A percentile compares a stretch with the other conserved stretches of the same genome.
These are phyloP conservation scores for Phaedon cochleariae DNA, from an alignment of 2,888 invertebrate genomes.

Conservation along the genomic window DNA sequence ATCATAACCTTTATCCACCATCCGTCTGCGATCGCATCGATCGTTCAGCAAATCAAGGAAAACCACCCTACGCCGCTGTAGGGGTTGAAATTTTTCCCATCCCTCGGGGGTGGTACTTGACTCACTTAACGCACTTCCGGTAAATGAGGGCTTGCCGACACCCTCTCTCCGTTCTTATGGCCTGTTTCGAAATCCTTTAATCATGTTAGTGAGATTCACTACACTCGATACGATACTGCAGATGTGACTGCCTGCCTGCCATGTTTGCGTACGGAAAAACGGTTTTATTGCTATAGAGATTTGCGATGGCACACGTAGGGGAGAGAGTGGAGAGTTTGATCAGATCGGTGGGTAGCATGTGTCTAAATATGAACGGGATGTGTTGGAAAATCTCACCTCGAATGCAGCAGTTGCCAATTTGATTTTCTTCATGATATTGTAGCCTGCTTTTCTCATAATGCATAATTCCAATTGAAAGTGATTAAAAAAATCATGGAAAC, in stretches of 20 bases:
- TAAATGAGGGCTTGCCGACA: constrained; percentile 52
- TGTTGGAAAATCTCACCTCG: too few relatives aligned
- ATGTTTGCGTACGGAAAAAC: constrained; percentile 18
- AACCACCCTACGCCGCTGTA: constrained; percentile 18
- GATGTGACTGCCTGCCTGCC: constrained; percentile 17
- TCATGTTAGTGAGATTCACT: constrained; percentile 46
- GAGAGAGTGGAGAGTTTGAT: neutral
- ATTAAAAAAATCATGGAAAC: too few relatives aligned
- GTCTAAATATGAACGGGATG: neutral
- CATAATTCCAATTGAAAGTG: too few relatives aligned
- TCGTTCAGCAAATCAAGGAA: too few relatives aligned
- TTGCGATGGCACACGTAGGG: neutral
- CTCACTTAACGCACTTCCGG: constrained; percentile 47
- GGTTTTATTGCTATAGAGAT: constrained; percentile 18
- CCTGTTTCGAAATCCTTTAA: constrained; percentile 54
- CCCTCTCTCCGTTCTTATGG: constrained; percentile 42
- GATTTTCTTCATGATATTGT: too few relatives aligned
- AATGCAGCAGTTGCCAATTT: too few relatives aligned
- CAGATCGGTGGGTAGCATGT: neutral
- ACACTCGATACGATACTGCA: constrained; percentile 36
- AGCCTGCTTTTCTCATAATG: too few relatives aligned
- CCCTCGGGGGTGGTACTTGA: constrained; percentile 45
- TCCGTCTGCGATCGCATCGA: too few relatives aligned
- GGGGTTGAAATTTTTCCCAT: constrained; percentile 26
- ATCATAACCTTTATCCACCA: too few relatives aligned